Percentiles rank a stretch among this genome's conserved stretches.
phyloP scores from a whole-genome alignment of 23 tunicate species.

The Pegea sp. region DNA sequence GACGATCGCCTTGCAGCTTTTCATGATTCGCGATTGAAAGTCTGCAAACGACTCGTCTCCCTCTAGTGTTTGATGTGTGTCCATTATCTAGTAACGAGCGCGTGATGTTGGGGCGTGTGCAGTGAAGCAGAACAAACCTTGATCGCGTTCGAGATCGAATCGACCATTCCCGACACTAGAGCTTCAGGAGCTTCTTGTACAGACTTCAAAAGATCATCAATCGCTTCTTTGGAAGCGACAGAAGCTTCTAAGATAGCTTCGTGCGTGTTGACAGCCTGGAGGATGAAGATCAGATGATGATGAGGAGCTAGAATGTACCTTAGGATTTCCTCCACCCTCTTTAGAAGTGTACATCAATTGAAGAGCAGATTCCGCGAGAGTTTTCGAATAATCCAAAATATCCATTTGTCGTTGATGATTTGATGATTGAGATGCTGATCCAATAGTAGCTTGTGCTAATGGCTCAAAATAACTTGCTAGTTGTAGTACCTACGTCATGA shows the following conservation, averaged over 20 bases:
- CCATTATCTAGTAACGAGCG: conserved; percentile 10
- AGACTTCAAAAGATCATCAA: conserved; percentile 77
- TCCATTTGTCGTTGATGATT: conserved; percentile 94
- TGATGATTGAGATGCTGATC: conserved; percentile 66
- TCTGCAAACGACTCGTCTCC: conserved; percentile 65
- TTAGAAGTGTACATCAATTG: conserved; percentile 90
- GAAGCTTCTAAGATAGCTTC: conserved; percentile 76
- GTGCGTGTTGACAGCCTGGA: conserved; percentile 54
- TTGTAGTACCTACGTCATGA: conserved; percentile 54
- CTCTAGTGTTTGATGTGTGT: conserved; percentile 19
- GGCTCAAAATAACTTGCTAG: conserved; percentile 78
- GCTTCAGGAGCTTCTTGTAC: conserved; percentile 94
- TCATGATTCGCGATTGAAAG: conserved; percentile 68
- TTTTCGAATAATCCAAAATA: conserved; percentile 89
- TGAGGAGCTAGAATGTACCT: conserved; percentile 12
- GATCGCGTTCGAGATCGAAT: conserved; percentile 26
- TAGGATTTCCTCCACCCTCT: conserved; percentile 98
- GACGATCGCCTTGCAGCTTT: conserved; percentile 50
- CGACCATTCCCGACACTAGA: conserved; percentile 73
- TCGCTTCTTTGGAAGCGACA: conserved; percentile 67
- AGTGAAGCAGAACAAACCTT: conserved; percentile 18
- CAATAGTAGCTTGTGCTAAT: conserved; percentile 67
- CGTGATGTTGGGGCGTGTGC: too few relatives aligned
- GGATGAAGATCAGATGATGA: not conserved
- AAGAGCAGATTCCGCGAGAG: conserved; percentile 79